A percentile compares a stretch with the other conserved stretches of the same genome.
phyloP scores from a whole-genome alignment of 2,888 invertebrate species.

The Hemaris fuciformis region DNA sequence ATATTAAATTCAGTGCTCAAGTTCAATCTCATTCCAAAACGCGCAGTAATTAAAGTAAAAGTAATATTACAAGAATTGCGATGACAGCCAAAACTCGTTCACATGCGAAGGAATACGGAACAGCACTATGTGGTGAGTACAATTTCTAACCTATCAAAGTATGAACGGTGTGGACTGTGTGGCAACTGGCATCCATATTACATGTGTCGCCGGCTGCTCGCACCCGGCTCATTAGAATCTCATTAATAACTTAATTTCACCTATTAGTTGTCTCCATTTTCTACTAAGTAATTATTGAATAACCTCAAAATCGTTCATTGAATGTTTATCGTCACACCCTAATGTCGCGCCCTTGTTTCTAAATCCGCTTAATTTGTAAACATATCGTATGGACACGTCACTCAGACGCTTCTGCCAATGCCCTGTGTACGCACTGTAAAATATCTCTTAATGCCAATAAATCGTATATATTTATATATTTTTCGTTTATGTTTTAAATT shows the following conservation, averaged over 20 bases:
- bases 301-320: not conserved
- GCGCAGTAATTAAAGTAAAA: slow-evolving; percentile 59
- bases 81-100: slow-evolving; percentile 80
- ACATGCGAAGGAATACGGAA: slow-evolving; percentile 82
- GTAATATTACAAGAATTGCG: slow-evolving; percentile 55
- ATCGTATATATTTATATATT: not conserved
- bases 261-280: not conserved
- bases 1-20: slow-evolving; percentile 75
- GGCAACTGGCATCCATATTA: slow-evolving; percentile 57
- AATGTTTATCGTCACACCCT: not conserved
- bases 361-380: not conserved
- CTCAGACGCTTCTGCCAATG: not conserved
- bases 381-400: slow-evolving; percentile 5
- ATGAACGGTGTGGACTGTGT: slow-evolving; percentile 35
- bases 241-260: slow-evolving; percentile 1
- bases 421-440: not conserved
- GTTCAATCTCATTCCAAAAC: slow-evolving; percentile 79
- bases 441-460: not conserved
- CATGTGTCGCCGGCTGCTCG: slow-evolving; percentile 11
- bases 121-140: slow-evolving; percentile 78
- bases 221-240: not conserved
- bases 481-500: not conserved
- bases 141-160: slow-evolving; percentile 67
- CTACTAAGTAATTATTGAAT: not conserved
- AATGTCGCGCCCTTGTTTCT: not conserved